Evolutionary conservation across 2,888 invertebrate genomes (phyloP).

Genomic region (Himalopsyche japonica): DNA sequence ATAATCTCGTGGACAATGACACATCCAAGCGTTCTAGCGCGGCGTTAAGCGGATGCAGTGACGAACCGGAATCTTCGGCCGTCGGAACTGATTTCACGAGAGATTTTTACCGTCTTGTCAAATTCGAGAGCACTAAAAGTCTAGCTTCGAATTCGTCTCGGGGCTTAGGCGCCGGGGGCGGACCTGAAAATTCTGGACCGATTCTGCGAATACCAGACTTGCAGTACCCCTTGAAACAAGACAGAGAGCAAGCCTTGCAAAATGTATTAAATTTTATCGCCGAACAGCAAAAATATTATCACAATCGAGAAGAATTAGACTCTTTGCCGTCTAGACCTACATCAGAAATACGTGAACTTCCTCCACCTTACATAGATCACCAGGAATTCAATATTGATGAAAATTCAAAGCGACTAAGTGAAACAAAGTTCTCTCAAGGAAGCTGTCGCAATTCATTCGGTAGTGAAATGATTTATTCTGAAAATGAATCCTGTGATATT

Average conservation of each 20-base stretch:
- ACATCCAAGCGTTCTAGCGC: slow-evolving; percentile 73
- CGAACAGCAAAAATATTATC: slow-evolving; percentile 74
- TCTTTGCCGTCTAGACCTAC: slow-evolving; percentile 59
- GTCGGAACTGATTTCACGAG: slow-evolving; percentile 76
- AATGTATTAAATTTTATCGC: slow-evolving; percentile 76
- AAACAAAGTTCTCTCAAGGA: slow-evolving; percentile 33
- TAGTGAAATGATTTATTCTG: slow-evolving; percentile 53
- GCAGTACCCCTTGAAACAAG: slow-evolving; percentile 58
- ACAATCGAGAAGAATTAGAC: slow-evolving; percentile 63
- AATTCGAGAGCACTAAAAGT: slow-evolving; percentile 80
- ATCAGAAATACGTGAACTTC: slow-evolving; percentile 63
- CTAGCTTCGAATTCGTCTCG: slow-evolving; percentile 74
- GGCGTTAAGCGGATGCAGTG: slow-evolving; percentile 67
- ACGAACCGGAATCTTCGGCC: slow-evolving; percentile 68
- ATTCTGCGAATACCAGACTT: slow-evolving; percentile 54
- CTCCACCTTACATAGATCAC: slow-evolving; percentile 53
- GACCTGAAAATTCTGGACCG: slow-evolving; percentile 54
- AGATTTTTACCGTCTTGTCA: slow-evolving; percentile 79
- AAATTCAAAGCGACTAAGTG: slow-evolving; percentile 41
- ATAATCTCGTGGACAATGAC: slow-evolving; percentile 58
- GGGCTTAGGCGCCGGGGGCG: slow-evolving; percentile 60
- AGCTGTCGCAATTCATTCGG: slow-evolving; percentile 32
- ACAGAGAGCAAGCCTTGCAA: slow-evolving; percentile 71
- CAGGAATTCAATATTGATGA: slow-evolving; percentile 44
- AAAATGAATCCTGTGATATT: slow-evolving; percentile 57